phyloP scores from a whole-genome alignment of 2,888 invertebrate species.

The Tupiocoris notatus region DNA sequence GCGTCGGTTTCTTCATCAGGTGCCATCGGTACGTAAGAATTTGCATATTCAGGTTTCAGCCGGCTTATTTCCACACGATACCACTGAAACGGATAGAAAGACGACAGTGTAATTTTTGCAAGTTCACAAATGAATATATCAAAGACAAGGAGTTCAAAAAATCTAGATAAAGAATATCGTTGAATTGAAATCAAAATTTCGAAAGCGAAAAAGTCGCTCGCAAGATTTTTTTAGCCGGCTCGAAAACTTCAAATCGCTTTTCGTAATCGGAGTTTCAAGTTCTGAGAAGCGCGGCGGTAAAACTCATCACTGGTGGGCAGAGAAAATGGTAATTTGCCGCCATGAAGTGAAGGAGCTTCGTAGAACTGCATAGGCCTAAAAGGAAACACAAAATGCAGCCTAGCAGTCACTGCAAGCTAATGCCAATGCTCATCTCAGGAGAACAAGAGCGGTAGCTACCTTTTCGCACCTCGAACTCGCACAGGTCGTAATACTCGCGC shows the following conservation, averaged over 20 bases:
- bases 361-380: neutral
- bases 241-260: too few species aligned
- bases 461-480: neutral
- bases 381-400: neutral
- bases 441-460: neutral
- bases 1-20: constrained; percentile 71
- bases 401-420: neutral
- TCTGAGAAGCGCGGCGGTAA: neutral
- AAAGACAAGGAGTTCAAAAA: too few species aligned
- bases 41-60: constrained; percentile 59
- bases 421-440: neutral
- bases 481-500: neutral
- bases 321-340: neutral
- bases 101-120: too few species aligned
- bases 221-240: too few species aligned
- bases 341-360: neutral
- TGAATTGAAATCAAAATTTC: too few species aligned
- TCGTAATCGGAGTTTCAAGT: too few species aligned
- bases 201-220: too few species aligned
- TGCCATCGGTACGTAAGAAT: constrained; percentile 65
- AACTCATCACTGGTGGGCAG: neutral
- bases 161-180: too few species aligned
- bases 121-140: too few species aligned
- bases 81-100: constrained; percentile 66
- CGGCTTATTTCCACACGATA: constrained; percentile 64